These are phyloP conservation scores for Anas bernieri DNA, from an alignment of 2,797 vertebrate species.

Conservation along the genomic window DNA sequence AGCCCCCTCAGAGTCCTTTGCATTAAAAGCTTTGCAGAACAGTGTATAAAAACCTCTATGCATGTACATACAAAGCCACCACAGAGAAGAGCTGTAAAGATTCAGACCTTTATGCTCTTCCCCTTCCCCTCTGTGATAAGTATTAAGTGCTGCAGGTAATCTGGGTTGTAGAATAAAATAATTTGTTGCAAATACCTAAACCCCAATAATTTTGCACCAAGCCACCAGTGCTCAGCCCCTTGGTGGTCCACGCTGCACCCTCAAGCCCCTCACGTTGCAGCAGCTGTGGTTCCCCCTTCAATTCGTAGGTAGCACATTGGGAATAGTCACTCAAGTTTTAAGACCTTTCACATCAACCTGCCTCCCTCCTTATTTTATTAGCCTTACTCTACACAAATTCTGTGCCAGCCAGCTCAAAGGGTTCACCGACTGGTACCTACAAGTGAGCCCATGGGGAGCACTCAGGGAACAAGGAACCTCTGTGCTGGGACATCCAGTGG, in stretches of 20 bases:
- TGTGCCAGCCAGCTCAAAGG: not conserved
- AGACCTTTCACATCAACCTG: not conserved
- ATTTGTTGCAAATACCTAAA: not conserved
- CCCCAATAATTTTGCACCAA: not conserved
- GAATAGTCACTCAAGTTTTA: not conserved
- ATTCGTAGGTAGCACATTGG: not conserved
- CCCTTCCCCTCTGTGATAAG: not conserved
- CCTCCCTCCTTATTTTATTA: not conserved
- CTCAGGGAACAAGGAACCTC: not conserved
- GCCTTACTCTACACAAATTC: not conserved
- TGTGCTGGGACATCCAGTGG: not conserved
- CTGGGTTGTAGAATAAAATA: not conserved
- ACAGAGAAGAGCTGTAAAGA: not conserved
- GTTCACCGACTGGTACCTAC: not conserved
- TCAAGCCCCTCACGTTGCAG: not conserved
- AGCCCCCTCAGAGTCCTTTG: not conserved
- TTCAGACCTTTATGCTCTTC: not conserved
- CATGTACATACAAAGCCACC: not conserved
- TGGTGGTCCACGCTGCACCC: not conserved
- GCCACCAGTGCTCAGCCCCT: not conserved
- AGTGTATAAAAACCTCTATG: not conserved
- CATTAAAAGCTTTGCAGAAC: not conserved
- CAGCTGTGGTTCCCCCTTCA: not conserved
- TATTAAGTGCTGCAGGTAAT: not conserved
- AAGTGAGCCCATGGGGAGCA: not conserved